These are phyloP conservation scores for Neolamprologus ventralis DNA, from an alignment of 2,113 vertebrate species.

Conservation along the genomic window DNA sequence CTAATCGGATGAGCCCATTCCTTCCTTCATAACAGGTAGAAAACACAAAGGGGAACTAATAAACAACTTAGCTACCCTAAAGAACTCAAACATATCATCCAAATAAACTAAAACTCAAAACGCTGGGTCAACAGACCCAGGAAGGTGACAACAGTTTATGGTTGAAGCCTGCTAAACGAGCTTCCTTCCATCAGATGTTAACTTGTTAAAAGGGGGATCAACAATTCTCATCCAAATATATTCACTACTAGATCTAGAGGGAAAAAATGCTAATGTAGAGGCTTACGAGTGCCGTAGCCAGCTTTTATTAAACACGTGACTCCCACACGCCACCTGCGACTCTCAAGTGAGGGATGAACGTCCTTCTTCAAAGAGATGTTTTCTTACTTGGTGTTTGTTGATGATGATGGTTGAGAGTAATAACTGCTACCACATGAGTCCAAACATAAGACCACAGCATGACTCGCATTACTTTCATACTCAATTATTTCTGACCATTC, in stretches of 20 bases:
- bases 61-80: not conserved
- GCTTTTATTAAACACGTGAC: not conserved
- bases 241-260: not conserved
- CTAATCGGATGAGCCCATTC: too few relatives aligned
- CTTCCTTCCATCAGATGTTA: not conserved
- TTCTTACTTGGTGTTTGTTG: not conserved
- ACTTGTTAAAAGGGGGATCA: not conserved
- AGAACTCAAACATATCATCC: rapidly evolving
- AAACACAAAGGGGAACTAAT: not conserved
- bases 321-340: not conserved
- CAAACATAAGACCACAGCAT: not conserved
- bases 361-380: rapidly evolving
- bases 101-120: not conserved
- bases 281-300: rapidly evolving
- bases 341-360: rapidly evolving
- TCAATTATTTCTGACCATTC: rapidly evolving
- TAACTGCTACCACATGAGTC: not conserved
- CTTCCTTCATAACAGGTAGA: too few relatives aligned
- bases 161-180: not conserved
- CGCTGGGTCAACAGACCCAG: not conserved
- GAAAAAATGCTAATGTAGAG: rapidly evolving
- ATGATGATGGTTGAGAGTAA: not conserved
- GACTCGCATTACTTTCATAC: not conserved
- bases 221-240: not conserved
- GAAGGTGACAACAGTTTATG: not conserved